These are phyloP conservation scores for Hemithea aestivaria DNA, from an alignment of 2,888 invertebrate species.

Conservation along the genomic window DNA sequence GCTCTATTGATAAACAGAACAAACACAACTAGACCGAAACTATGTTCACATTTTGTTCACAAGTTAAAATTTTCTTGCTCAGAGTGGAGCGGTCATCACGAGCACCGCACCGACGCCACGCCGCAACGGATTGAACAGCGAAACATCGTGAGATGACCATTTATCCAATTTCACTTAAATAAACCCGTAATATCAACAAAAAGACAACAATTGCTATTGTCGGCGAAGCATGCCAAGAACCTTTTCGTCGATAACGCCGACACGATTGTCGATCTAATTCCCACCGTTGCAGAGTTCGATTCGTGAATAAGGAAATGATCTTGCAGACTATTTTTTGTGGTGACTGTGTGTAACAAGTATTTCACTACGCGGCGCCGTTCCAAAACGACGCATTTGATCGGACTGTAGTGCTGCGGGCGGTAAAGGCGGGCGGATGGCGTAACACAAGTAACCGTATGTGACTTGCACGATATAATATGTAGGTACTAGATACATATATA, in stretches of 20 bases:
- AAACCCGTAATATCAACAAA: constrained; percentile 74
- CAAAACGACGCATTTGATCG: constrained; percentile 58
- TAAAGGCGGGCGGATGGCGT: constrained; percentile 43
- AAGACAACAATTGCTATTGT: constrained; percentile 58
- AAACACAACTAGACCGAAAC: constrained; percentile 36
- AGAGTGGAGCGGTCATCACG: constrained; percentile 43
- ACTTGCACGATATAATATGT: constrained; percentile 17
- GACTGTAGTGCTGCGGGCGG: constrained; percentile 36
- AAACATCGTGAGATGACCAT: constrained; percentile 71
- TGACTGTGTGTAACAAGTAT: constrained; percentile 56
- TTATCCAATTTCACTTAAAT: constrained; percentile 79
- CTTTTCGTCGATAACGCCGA: constrained; percentile 25
- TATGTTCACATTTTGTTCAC: constrained; percentile 62
- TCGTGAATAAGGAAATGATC: constrained; percentile 31
- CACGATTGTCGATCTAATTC: constrained; percentile 44
- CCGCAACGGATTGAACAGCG: constrained; percentile 63
- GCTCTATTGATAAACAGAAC: constrained; percentile 35
- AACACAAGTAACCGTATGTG: constrained; percentile 39
- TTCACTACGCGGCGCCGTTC: constrained; percentile 61
- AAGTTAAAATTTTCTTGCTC: constrained; percentile 48
- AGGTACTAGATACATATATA: too few relatives aligned
- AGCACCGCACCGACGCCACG: constrained; percentile 49
- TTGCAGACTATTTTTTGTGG: constrained; percentile 43
- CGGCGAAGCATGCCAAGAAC: constrained; percentile 49
- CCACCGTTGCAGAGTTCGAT: constrained; percentile 38